Conservation (phyloP, 1,140 invertebrate species). For the Habropoda laboriosa region DNA sequence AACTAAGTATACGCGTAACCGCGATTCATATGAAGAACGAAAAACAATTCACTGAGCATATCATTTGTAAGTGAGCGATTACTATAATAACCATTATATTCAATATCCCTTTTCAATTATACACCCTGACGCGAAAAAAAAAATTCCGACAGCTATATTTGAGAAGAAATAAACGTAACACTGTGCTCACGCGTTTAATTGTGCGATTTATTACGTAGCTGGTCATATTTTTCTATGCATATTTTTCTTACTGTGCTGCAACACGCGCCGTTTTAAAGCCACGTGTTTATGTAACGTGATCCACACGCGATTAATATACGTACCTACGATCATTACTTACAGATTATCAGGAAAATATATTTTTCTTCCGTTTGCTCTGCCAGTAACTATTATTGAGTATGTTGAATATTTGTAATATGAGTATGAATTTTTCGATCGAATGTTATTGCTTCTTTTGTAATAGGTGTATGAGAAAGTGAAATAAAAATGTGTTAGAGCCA, state of each 20-base stretch:
- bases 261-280: conserved; percentile 16
- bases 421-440: conserved; percentile 59
- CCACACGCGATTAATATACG: conserved; percentile 6
- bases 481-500: conserved; percentile 66
- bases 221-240: conserved; percentile 62
- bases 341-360: conserved; percentile 54
- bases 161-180: conserved; percentile 35
- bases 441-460: conserved; percentile 68
- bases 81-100: conserved; percentile 63
- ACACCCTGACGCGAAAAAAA: conserved; percentile 48
- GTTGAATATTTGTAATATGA: conserved; percentile 61
- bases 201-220: conserved; percentile 53
- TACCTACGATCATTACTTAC: conserved; percentile 37
- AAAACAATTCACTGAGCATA: conserved; percentile 76
- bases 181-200: conserved; percentile 62
- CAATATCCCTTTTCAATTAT: conserved; percentile 39
- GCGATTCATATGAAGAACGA: conserved; percentile 47
- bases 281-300: conserved; percentile 36
- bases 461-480: conserved; percentile 65
- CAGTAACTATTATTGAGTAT: conserved; percentile 56
- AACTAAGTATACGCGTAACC: conserved; percentile 29
- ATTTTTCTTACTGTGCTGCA: conserved; percentile 50
- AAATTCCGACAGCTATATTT: conserved; percentile 46
- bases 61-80: conserved; percentile 78
- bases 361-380: conserved; percentile 46